A percentile compares a stretch with the other conserved stretches of the same genome.
Conservation (phyloP, 2,113 vertebrate genomes). For the Probosciger aterrimus region DNA sequence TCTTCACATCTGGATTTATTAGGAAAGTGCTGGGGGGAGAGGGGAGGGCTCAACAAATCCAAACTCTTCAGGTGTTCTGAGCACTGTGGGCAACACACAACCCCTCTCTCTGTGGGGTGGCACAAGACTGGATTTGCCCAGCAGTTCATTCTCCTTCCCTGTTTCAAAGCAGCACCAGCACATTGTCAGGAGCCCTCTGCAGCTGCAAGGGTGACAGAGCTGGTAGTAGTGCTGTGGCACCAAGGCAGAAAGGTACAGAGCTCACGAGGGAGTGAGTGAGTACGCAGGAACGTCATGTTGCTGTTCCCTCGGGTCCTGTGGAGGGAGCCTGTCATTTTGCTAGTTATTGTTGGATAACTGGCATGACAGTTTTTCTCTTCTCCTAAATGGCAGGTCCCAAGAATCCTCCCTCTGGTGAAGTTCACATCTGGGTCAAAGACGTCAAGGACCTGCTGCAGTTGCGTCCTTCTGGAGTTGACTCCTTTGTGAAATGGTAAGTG, state of each 20-base stretch:
- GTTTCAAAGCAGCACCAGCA: not conserved
- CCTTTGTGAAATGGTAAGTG: slow-evolving; percentile 75
- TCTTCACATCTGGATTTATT: not conserved
- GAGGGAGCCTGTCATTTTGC: not conserved
- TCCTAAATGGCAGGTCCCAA: slow-evolving; percentile 52
- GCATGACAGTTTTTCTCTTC: not conserved
- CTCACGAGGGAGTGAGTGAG: not conserved
- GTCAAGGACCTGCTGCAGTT: slow-evolving; percentile 71
- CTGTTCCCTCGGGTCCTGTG: not conserved
- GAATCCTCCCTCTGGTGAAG: slow-evolving; percentile 65
- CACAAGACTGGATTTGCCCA: not conserved
- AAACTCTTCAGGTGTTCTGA: not conserved
- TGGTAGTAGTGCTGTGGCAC: not conserved
- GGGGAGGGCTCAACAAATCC: not conserved
- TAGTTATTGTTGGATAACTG: not conserved
- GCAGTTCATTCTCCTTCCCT: not conserved
- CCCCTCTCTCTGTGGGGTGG: not conserved
- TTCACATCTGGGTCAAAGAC: slow-evolving; percentile 75
- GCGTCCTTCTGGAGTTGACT: slow-evolving; percentile 71
- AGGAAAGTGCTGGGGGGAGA: not conserved
- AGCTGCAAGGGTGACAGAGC: not conserved
- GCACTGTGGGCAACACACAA: not conserved
- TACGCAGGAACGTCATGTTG: not conserved
- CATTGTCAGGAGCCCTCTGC: not conserved
- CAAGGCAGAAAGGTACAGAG: not conserved